These are phyloP conservation scores for Osedax fenrisi DNA, from an alignment of 2,888 invertebrate species.

Conservation along the genomic window DNA sequence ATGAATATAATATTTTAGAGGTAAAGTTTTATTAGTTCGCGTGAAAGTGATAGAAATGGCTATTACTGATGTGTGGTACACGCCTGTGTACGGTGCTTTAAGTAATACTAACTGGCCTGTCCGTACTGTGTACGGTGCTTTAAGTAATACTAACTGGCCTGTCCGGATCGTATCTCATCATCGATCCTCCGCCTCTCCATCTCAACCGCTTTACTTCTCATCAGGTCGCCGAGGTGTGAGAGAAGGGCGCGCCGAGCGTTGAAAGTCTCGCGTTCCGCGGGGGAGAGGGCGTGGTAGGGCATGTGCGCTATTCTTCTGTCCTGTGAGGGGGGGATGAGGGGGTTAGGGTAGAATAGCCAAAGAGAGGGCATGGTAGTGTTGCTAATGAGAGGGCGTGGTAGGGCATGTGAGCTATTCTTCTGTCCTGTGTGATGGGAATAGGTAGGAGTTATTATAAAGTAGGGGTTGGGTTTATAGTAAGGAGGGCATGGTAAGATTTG, in stretches of 20 bases:
- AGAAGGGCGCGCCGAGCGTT: constrained; percentile 45
- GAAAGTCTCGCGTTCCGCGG: constrained; percentile 48
- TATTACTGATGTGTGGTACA: too few relatives aligned
- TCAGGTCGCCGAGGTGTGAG: constrained; percentile 43
- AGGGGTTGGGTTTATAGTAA: too few relatives aligned
- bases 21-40: too few relatives aligned
- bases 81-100: neutral
- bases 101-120: constrained; percentile 39
- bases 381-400: constrained; percentile 51
- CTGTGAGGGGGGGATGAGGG: constrained; percentile 34
- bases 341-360: too few relatives aligned
- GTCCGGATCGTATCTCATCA: constrained; percentile 41
- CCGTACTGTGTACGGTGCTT: neutral
- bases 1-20: too few relatives aligned
- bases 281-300: constrained; percentile 50
- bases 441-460: too few relatives aligned
- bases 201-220: constrained; percentile 45
- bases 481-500: too few relatives aligned
- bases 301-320: constrained; percentile 49
- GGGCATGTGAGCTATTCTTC: constrained; percentile 49
- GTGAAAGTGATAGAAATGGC: too few relatives aligned
- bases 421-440: too few relatives aligned
- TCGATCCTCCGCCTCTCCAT: constrained; percentile 42
- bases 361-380: too few relatives aligned
- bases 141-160: constrained; percentile 39